Evolutionary conservation across 1,140 invertebrate species (phyloP).

Genomic region (Aphelinus atriplicis): DNA sequence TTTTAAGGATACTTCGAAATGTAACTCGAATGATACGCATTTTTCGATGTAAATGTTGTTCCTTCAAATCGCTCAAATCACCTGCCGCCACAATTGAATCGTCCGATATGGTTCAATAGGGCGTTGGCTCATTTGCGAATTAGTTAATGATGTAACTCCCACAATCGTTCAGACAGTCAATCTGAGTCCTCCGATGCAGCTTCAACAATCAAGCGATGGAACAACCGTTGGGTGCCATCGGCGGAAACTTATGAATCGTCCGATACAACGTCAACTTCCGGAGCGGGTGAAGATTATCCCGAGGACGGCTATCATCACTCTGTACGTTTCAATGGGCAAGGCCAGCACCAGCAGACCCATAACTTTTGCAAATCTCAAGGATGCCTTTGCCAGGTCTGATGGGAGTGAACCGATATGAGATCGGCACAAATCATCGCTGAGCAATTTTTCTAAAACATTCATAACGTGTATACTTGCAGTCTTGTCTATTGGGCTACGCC

Average conservation of each 20-base stretch:
- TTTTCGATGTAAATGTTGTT: too few relatives aligned
- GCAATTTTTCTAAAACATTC: too few relatives aligned
- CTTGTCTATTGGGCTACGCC: conserved; percentile 54
- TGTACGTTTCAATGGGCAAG: conserved; percentile 9
- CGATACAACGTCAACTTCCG: conserved; percentile 56
- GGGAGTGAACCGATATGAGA: too few relatives aligned
- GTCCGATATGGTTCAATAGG: too few relatives aligned
- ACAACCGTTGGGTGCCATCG: conserved; percentile 52
- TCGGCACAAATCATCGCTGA: too few relatives aligned
- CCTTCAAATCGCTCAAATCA: too few relatives aligned
- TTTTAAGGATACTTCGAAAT: too few relatives aligned
- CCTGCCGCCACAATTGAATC: too few relatives aligned
- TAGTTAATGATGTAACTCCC: too few relatives aligned
- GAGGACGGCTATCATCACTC: conserved; percentile 45
- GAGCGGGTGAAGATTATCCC: conserved; percentile 45
- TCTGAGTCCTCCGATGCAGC: conserved; percentile 57
- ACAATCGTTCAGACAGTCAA: conserved; percentile 39
- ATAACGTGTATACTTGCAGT: conserved; percentile 41
- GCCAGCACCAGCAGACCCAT: conserved; percentile 40
- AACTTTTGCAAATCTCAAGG: conserved; percentile 50
- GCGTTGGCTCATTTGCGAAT: too few relatives aligned
- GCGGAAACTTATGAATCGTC: conserved; percentile 58
- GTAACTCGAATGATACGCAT: too few relatives aligned
- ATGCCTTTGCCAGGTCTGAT: conserved; percentile 58
- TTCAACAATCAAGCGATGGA: conserved; percentile 57